Conservation (phyloP, 1,140 invertebrate genomes). For the Physella acuta region DNA sequence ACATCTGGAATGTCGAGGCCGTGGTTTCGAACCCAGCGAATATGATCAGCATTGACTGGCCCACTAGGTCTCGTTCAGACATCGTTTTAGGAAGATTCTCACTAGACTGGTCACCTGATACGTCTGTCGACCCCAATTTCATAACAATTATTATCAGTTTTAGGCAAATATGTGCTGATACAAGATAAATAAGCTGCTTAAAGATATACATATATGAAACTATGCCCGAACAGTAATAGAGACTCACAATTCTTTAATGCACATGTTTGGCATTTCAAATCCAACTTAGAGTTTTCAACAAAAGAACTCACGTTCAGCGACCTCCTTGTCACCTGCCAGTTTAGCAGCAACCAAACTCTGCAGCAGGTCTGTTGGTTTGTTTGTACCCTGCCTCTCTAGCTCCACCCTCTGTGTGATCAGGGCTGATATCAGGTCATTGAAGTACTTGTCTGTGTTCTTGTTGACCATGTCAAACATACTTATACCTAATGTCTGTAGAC, state of each 20-base stretch:
- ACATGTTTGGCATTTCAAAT: too few relatives aligned
- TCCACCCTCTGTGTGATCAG: not conserved
- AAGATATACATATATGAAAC: too few relatives aligned
- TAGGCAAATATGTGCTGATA: too few relatives aligned
- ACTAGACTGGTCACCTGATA: not conserved
- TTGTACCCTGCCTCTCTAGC: not conserved
- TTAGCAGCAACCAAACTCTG: slow-evolving; percentile 5
- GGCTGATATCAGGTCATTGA: not conserved
- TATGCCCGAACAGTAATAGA: too few relatives aligned
- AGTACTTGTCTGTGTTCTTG: not conserved
- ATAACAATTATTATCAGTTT: too few relatives aligned
- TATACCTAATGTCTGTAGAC: not conserved
- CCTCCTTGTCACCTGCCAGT: not conserved
- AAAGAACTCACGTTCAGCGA: too few relatives aligned
- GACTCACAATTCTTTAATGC: too few relatives aligned
- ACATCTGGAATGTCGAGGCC: slow-evolving; percentile 60
- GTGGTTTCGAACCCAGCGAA: slow-evolving; percentile 71
- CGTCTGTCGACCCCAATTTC: not conserved
- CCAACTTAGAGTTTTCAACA: too few relatives aligned
- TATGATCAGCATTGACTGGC: slow-evolving; percentile 70
- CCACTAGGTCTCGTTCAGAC: slow-evolving; percentile 67
- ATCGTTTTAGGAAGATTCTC: slow-evolving; percentile 17
- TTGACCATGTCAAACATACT: not conserved
- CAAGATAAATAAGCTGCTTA: too few relatives aligned
- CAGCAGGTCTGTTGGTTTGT: not conserved